Base-by-base conservation (phyloP, 2,888 invertebrate genomes). In the Eupithecia pulchellata region DNA sequence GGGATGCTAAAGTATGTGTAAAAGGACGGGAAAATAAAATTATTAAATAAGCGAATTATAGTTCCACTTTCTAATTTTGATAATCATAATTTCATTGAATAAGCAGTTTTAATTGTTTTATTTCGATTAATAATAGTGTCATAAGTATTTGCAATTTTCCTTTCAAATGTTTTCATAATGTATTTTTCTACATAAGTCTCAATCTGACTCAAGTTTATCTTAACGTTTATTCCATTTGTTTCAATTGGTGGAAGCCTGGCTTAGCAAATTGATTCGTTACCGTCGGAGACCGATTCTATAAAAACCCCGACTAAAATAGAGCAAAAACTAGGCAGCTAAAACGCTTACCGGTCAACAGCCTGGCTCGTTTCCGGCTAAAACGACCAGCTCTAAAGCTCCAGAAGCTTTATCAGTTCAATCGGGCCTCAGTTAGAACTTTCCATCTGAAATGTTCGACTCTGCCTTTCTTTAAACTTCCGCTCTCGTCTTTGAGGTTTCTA, bases 401-500 rank as follows among this genome's bases (percentile, higher is more conserved):
- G 81, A 76, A 79, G 82, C 82, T 86, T 85, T 84, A 86, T 88
- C 89, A 85, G 82, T 85, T 83, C 84, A 80, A 86, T 86, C 83
- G 83, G 71, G 79, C 81, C 75, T 81, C 78, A 80, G 82, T 85
- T 84, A 83, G 87, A 91, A 91, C 85, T 90, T 91, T 86, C 83
- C 81, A 86, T 86, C 85, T 78, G 86, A 86, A 90, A 86, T 82
- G 84, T 85, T 89, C 85, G 82, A 82, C 82, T 83, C 81, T 84
- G 86, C 86, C 85, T 86, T 89, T 89, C 87, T 89, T 89, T 87
- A 85, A 89, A 90, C 88, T 91, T 91, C 83, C 82, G 81, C 81
- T 79, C 79, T 83, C 82, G 86, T 86, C 87, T 90, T 91, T 90
- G 90, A 89, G 91, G 91, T 88, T 91, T 86, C 84, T 84, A 80